Evolutionary conservation across 2,113 vertebrate species (phyloP), one percentile per base, ranked within the genome.

Genomic region (Podocnemis expansa): DNA sequence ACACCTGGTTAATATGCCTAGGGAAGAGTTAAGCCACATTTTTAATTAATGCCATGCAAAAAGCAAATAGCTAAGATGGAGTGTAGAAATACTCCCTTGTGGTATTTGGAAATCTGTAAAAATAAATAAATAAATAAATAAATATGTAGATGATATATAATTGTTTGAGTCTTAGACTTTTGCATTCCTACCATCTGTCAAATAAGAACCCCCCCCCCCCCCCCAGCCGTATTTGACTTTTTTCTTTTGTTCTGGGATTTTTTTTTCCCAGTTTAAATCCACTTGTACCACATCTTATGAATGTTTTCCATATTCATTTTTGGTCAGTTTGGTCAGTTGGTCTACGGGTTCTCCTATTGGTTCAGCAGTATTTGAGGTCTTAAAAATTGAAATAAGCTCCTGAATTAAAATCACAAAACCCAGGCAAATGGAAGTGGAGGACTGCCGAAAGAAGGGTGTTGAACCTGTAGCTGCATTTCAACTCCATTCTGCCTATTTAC

Each of bases 21-120:
- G 47, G 47, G 47, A 47, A 47, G 47, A 47, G 47, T 47, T 47
- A 47, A 47, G 47, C 47, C 47, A 22, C 51, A 85, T 54, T 67
- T 45, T 91, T 89, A 84, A 54, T 86, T 95, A 95, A 95, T 94
- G 82, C 92, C 89, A 88, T 73, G 31, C 94, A 92, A 89, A 76
- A 70, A 51, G 29, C 6, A 47, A 47, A 47, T 47, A 88, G 41
- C 76, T 63, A 49, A 52, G 73, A 29, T 49, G 78, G 83, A 95
- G 76, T 86, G 82, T 94, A 82, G 96, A 43, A 80, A 5, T 80
- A 82, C 91, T 89, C 94, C 93, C 91, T 90, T 90, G 80, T 92
- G 45, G 88, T 89, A 93, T 96, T 82, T 82, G 82, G 17, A 94
- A 93, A 88, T 90, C 76, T 0, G 38, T 34, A 3, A n/a, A n/a